Evolutionary conservation across 2,113 vertebrate genomes (phyloP).

Genomic region (Odocoileus virginianus): DNA sequence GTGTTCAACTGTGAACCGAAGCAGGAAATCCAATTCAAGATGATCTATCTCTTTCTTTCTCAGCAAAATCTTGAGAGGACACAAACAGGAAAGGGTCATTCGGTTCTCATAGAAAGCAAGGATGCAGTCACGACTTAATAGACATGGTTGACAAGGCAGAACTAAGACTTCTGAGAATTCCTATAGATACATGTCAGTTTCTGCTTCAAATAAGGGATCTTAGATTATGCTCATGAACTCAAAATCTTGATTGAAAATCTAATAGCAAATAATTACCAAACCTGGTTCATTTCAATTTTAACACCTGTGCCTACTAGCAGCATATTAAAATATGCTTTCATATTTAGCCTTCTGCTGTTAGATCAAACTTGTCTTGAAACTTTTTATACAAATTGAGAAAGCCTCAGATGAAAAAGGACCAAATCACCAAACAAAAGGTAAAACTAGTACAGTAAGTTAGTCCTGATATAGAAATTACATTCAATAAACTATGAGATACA

Average conservation of each 20-base stretch:
- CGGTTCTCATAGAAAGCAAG: slow-evolving; percentile 21
- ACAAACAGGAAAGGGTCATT: slow-evolving; percentile 57
- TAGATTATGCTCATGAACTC: background rate
- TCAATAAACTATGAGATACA: background rate
- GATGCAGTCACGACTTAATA: background rate
- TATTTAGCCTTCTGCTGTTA: background rate
- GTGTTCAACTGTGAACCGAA: slow-evolving; percentile 82
- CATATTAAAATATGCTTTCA: background rate
- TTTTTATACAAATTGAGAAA: background rate
- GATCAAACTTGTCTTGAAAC: background rate
- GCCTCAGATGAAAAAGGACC: background rate
- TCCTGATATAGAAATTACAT: background rate
- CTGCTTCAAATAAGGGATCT: background rate
- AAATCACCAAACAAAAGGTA: background rate
- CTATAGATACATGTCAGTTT: background rate
- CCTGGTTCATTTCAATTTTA: background rate
- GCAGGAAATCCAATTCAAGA: slow-evolving; percentile 86
- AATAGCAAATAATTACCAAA: background rate
- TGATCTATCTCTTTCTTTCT: slow-evolving; percentile 81
- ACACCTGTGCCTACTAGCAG: background rate
- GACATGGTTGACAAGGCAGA: background rate
- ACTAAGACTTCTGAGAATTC: background rate
- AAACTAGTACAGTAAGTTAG: background rate
- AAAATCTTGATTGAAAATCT: background rate
- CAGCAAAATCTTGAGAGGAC: slow-evolving; percentile 82